These are phyloP conservation scores for Cyaniris semiargus DNA, from an alignment of 2,888 invertebrate species.

Conservation along the genomic window DNA sequence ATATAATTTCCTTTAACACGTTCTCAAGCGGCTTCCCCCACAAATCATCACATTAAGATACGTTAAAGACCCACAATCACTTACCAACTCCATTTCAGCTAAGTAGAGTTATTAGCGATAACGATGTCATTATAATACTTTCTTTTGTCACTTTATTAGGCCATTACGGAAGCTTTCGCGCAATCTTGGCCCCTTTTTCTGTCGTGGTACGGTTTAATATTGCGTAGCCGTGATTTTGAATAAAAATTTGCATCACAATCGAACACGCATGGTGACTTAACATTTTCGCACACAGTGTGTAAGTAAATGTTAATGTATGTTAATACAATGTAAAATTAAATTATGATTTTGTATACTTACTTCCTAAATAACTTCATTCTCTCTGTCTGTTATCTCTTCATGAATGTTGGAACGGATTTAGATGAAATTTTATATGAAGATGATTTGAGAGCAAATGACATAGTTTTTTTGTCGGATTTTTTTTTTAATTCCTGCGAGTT, in stretches of 20 bases:
- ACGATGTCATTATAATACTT: slow-evolving; percentile 60
- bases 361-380: too few relatives aligned
- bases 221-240: slow-evolving; percentile 27
- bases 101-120: slow-evolving; percentile 69
- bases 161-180: slow-evolving; percentile 40
- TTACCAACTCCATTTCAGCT: slow-evolving; percentile 61
- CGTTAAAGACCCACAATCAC: slow-evolving; percentile 43
- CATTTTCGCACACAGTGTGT: neutral
- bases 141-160: slow-evolving; percentile 51
- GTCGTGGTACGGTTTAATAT: slow-evolving; percentile 35
- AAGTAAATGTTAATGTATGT: slow-evolving; percentile 2
- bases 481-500: too few relatives aligned
- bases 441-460: too few relatives aligned
- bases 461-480: too few relatives aligned
- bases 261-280: slow-evolving; percentile 21
- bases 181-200: slow-evolving; percentile 39
- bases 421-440: too few relatives aligned
- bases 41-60: slow-evolving; percentile 23
- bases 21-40: neutral
- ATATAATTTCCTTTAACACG: neutral
- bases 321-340: neutral
- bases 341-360: too few relatives aligned
- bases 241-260: slow-evolving; percentile 27
- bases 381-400: too few relatives aligned
- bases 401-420: too few relatives aligned